A percentile compares a stretch with the other conserved stretches of the same genome.
phyloP scores from a whole-genome alignment of 2,888 invertebrate genomes.

The Caenorhabditis plicata region DNA sequence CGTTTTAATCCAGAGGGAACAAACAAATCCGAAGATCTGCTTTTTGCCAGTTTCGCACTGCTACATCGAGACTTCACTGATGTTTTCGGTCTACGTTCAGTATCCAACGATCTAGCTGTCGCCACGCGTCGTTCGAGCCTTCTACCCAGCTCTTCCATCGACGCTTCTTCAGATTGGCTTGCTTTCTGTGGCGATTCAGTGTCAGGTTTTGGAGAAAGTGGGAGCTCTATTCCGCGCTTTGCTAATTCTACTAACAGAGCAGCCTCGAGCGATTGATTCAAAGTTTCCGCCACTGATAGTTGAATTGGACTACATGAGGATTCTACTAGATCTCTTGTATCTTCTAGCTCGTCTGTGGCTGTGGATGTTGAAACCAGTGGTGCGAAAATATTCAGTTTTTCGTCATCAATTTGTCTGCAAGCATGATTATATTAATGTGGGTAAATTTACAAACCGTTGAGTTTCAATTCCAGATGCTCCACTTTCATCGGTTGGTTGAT shows the following conservation, averaged over 20 bases:
- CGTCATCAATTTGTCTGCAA: no score
- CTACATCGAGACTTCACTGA: conserved; percentile 15
- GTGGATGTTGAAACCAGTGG: no score
- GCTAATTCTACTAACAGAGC: conserved; percentile 37
- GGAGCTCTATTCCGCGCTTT: conserved; percentile 34
- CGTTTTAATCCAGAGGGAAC: no score
- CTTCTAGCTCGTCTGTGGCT: no score
- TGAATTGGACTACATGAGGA: no score
- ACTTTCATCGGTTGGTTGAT: no score
- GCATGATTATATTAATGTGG: no score
- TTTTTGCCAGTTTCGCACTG: conserved; percentile 16
- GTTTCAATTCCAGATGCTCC: no score
- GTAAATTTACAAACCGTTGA: no score
- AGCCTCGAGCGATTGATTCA: conserved; percentile 23
- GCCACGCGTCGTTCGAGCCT: conserved; percentile 14
- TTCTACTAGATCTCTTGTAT: no score
- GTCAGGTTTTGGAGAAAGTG: conserved; percentile 31
- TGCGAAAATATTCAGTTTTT: no score
- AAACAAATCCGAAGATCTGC: not conserved
- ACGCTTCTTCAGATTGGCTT: conserved; percentile 15
- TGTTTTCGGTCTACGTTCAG: no score
- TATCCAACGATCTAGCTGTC: conserved; percentile 23
- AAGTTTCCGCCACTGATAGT: conserved; percentile 2
- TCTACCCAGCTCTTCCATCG: conserved; percentile 8
- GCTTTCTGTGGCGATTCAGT: conserved; percentile 2